Conservation (phyloP, 1,140 invertebrate species). For the Aphelinus atriplicis region DNA sequence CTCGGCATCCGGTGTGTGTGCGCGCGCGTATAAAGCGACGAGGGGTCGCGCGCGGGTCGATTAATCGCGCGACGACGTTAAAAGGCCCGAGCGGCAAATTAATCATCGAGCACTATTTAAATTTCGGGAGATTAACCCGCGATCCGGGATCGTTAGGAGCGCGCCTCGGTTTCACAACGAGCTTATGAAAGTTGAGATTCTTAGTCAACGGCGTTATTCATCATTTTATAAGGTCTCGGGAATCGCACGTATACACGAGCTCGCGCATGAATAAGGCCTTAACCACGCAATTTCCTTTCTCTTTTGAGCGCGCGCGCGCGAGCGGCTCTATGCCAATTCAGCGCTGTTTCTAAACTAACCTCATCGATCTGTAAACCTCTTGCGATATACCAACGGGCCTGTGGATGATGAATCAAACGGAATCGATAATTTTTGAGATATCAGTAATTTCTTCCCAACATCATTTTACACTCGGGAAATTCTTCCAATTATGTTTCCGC, state of each 20-base stretch:
- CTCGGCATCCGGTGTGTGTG: not conserved
- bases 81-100: constrained; percentile 31
- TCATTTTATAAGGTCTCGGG: constrained; percentile 11
- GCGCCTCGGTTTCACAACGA: not conserved
- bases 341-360: constrained; percentile 11
- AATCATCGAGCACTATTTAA: constrained; percentile 35
- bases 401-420: too few relatives aligned
- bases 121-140: constrained; percentile 4
- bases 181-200: constrained; percentile 26
- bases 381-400: too few relatives aligned
- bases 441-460: too few relatives aligned
- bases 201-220: constrained; percentile 16
- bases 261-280: constrained; percentile 25
- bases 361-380: not conserved
- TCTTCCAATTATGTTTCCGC: too few relatives aligned
- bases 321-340: constrained; percentile 7
- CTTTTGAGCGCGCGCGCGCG: constrained; percentile 23
- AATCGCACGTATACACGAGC: not conserved
- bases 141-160: too few relatives aligned
- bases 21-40: not conserved
- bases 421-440: too few relatives aligned
- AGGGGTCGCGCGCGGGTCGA: not conserved
- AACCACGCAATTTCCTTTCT: constrained; percentile 35
- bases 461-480: too few relatives aligned
- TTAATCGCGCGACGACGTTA: constrained; percentile 10